Conservation (phyloP, 2,113 vertebrate genomes). For the Trichomycterus rosablanca region DNA sequence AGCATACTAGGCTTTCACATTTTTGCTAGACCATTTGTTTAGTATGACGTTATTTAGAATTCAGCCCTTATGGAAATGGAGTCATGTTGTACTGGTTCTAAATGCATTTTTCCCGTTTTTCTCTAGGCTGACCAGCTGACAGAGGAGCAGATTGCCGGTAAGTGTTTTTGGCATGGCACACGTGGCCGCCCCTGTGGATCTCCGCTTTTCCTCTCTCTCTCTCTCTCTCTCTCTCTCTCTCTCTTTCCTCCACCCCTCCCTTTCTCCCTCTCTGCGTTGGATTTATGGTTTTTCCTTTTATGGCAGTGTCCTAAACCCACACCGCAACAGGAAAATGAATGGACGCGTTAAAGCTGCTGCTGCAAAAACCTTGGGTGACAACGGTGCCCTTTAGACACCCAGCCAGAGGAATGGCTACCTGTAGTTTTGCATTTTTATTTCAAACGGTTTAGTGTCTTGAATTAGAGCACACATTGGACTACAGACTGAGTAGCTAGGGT, state of each 20-base stretch:
- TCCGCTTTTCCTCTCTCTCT: conserved; percentile 24
- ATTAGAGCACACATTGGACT: conserved; percentile 14
- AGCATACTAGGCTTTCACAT: no score
- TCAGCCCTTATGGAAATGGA: no score
- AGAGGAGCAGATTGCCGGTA: conserved; percentile 99
- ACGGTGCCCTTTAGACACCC: neutral
- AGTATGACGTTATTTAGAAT: neutral
- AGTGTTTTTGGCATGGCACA: conserved; percentile 58
- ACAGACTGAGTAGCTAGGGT: conserved; percentile 28
- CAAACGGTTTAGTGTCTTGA: conserved; percentile 17
- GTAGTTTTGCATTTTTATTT: conserved; percentile 2
- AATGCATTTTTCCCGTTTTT: conserved; percentile 39
- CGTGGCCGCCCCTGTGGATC: conserved; percentile 52
- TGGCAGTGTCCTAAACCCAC: conserved; percentile 55
- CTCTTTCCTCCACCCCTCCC: conserved; percentile 18
- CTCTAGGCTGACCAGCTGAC: conserved; percentile 97
- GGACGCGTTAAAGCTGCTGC: conserved; percentile 47
- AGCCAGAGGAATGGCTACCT: neutral
- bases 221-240: neutral
- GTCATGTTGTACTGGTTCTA: no score
- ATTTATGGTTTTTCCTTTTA: conserved; percentile 71
- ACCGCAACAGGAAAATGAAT: conserved; percentile 59
- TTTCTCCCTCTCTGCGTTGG: conserved; percentile 46
- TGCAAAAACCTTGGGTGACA: neutral
- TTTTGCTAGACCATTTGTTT: no score